Evolutionary conservation across 2,888 invertebrate genomes (phyloP).

Genomic region (Coleophora flavipennella): DNA sequence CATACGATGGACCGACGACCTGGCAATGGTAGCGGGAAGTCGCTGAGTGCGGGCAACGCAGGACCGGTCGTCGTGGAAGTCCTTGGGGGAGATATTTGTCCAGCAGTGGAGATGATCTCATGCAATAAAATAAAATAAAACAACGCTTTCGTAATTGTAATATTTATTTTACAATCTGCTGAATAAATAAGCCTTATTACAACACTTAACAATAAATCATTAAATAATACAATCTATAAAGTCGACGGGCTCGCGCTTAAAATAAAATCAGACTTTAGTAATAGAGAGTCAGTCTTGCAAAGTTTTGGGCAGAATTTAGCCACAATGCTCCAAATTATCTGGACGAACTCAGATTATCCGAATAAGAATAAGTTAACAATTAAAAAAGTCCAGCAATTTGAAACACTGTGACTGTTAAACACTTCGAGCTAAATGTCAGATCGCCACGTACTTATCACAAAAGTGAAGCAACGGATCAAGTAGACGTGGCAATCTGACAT

Average conservation of each 20-base stretch:
- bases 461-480: constrained; percentile 44
- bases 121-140: constrained; percentile 22
- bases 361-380: constrained; percentile 1
- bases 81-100: too few species aligned
- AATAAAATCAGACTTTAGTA: constrained; percentile 33
- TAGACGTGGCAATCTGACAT: constrained; percentile 63
- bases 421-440: constrained; percentile 62
- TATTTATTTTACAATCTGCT: constrained; percentile 53
- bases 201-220: constrained; percentile 52
- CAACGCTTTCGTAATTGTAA: constrained; percentile 21
- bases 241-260: constrained; percentile 65
- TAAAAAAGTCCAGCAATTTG: constrained; percentile 36
- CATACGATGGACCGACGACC: too few species aligned
- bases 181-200: constrained; percentile 63
- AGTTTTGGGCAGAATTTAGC: constrained; percentile 21
- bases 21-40: too few species aligned
- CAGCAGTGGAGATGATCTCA: too few species aligned
- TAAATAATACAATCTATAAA: constrained; percentile 38
- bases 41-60: too few species aligned
- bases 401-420: constrained; percentile 44
- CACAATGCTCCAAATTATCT: constrained; percentile 45
- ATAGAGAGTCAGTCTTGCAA: constrained; percentile 49
- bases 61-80: too few species aligned
- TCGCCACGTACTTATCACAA: constrained; percentile 39
- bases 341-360: constrained; percentile 15